These are phyloP conservation scores for Bombyx mandarina DNA, from an alignment of 1,140 invertebrate species.

Conservation along the genomic window DNA sequence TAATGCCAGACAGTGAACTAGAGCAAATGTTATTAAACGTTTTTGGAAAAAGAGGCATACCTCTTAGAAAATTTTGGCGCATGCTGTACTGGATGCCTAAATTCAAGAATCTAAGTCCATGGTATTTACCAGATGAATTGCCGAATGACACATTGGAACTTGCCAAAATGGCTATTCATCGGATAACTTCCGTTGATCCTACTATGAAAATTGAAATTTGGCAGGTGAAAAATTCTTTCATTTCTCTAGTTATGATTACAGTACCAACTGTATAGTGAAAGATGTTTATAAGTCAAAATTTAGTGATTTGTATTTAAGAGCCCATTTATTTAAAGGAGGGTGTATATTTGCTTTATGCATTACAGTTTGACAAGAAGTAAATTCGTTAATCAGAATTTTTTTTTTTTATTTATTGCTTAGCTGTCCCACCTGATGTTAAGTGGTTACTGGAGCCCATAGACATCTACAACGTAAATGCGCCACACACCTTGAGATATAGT, in stretches of 20 bases:
- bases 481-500: no score
- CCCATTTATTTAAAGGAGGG: no score
- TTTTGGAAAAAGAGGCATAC: conserved; percentile 86
- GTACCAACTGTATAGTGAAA: no score
- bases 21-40: conserved; percentile 84
- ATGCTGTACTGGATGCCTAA: conserved; percentile 99
- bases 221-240: conserved; percentile 68
- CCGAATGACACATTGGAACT: conserved; percentile 84
- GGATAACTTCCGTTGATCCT: conserved; percentile 90
- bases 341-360: no score
- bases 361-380: no score
- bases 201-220: conserved; percentile 79
- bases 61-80: conserved; percentile 86
- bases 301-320: no score
- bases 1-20: conserved; percentile 93
- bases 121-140: conserved; percentile 82
- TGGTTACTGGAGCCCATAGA: no score
- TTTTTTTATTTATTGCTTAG: no score
- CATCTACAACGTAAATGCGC: no score
- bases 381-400: no score
- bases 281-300: no score
- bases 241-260: neutral
- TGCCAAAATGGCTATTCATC: conserved; percentile 87
- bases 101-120: conserved; percentile 93
- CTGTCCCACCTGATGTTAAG: no score